phyloP scores from a whole-genome alignment of 2,888 invertebrate genomes.

The Bedellia somnulentella region DNA sequence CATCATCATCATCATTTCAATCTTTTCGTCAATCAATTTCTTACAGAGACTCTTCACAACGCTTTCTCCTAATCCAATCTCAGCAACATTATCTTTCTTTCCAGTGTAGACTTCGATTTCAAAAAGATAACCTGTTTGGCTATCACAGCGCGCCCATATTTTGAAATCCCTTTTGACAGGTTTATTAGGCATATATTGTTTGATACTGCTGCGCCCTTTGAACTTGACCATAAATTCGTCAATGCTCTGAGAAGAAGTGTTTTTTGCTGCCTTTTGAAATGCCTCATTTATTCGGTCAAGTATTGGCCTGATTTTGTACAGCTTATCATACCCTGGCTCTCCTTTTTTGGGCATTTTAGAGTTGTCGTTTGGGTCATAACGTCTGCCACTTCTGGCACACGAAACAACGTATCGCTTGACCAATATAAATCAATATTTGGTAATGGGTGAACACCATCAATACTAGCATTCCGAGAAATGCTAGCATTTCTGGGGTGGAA shows the following conservation, averaged over 20 bases:
- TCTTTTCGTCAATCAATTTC: neutral
- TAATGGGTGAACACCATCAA: neutral
- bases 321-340: slow-evolving; percentile 8
- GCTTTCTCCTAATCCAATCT: too few species aligned
- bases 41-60: too few species aligned
- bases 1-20: slow-evolving; percentile 9
- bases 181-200: slow-evolving; percentile 16
- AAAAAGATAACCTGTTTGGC: slow-evolving; percentile 13
- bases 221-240: slow-evolving; percentile 15
- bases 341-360: slow-evolving; percentile 2
- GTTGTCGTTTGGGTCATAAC: neutral
- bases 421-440: neutral
- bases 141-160: slow-evolving; percentile 13
- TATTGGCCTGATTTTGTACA: slow-evolving; percentile 12
- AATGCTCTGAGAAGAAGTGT: slow-evolving; percentile 12
- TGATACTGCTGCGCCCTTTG: slow-evolving; percentile 12
- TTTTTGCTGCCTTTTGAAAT: slow-evolving; percentile 11
- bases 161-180: slow-evolving; percentile 16
- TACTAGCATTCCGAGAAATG: neutral
- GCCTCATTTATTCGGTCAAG: slow-evolving; percentile 6
- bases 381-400: neutral
- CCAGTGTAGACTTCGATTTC: slow-evolving; percentile 13
- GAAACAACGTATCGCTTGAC: neutral
- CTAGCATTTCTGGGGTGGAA: neutral
- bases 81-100: slow-evolving; percentile 5